These are phyloP conservation scores for Dryoscopus gambensis DNA, from an alignment of 2,113 vertebrate genomes.

Conservation along the genomic window DNA sequence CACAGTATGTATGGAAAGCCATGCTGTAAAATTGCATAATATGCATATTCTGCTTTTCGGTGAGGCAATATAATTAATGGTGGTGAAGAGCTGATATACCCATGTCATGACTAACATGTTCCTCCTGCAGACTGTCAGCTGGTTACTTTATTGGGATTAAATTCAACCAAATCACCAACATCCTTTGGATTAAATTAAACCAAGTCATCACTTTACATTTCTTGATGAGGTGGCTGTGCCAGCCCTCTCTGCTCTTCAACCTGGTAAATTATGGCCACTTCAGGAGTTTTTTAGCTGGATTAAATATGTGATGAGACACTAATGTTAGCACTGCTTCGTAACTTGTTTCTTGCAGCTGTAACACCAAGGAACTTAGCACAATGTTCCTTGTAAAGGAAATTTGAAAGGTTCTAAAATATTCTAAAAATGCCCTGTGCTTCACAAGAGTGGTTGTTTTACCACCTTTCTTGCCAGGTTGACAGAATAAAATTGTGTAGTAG, in stretches of 20 bases:
- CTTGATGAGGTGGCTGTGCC: constrained; percentile 10
- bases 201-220: neutral
- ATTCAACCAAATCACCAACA: neutral
- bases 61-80: neutral
- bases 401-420: neutral
- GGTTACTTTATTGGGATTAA: constrained; percentile 2
- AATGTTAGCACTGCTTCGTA: constrained; percentile 5
- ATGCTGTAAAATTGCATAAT: neutral
- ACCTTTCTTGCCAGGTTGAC: neutral
- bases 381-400: neutral
- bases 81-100: neutral
- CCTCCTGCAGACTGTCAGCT: constrained; percentile 8
- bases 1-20: neutral
- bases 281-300: constrained; percentile 44
- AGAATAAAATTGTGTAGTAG: neutral
- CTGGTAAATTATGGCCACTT: constrained; percentile 16
- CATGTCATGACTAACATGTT: neutral
- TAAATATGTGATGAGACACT: constrained; percentile 65
- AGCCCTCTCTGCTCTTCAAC: constrained; percentile 28
- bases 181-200: neutral
- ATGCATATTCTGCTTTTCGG: neutral
- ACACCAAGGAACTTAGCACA: neutral
- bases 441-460: neutral
- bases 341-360: constrained; percentile 8
- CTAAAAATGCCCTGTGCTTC: neutral